Evolutionary conservation across 1,140 invertebrate species (phyloP).

Genomic region (Diabrotica undecimpunctata): DNA sequence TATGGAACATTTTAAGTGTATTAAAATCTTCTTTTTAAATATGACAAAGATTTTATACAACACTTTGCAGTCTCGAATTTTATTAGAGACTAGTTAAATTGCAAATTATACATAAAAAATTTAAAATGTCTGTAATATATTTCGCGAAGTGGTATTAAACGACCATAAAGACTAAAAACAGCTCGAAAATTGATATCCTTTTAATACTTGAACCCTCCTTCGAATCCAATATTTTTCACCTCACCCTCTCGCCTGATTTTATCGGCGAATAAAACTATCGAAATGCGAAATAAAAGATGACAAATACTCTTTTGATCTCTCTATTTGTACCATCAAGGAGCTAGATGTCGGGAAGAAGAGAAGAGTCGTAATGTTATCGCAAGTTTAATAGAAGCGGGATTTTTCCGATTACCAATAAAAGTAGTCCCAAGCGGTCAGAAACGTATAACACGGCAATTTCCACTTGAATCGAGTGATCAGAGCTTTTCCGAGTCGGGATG

Average conservation of each 20-base stretch:
- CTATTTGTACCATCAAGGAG: not conserved
- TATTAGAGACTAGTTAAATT: too few species aligned
- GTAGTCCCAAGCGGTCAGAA: constrained; percentile 34
- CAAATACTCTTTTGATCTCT: not conserved
- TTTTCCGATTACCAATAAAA: constrained; percentile 19
- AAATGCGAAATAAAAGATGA: not conserved
- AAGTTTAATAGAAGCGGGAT: constrained; percentile 11
- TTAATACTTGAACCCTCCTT: too few species aligned
- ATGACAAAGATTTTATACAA: too few species aligned
- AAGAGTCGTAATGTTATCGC: not conserved
- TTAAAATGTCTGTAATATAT: too few species aligned
- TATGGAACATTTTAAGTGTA: too few species aligned
- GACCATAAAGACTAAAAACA: too few species aligned
- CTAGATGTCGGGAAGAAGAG: not conserved
- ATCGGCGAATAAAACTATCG: not conserved
- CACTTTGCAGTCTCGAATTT: too few species aligned
- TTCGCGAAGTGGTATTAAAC: too few species aligned
- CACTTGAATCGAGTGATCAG: constrained; percentile 36
- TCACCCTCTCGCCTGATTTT: not conserved
- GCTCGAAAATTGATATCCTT: too few species aligned
- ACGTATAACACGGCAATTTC: constrained; percentile 41
- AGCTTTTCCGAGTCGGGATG: constrained; percentile 26
- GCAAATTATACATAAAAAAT: too few species aligned
- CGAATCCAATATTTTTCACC: not conserved
- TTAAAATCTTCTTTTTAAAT: too few species aligned